phyloP scores from a whole-genome alignment of 2,888 invertebrate species.

The Sesamia inferens region DNA sequence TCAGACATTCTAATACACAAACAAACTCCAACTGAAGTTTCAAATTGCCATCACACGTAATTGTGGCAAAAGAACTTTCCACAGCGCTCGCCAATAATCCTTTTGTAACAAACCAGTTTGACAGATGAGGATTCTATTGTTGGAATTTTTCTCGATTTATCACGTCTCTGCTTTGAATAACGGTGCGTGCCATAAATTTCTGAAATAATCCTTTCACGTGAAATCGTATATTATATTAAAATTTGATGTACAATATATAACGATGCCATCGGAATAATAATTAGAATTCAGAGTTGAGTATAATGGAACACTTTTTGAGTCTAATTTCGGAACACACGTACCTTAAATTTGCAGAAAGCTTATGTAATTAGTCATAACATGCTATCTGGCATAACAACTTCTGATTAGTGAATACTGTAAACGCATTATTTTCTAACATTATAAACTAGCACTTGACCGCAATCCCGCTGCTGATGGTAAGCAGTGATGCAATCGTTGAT shows the following conservation, averaged over 20 bases:
- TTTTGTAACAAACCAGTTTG: slow-evolving; percentile 80
- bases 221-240: slow-evolving; percentile 19
- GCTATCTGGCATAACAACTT: too few species aligned
- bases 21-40: slow-evolving; percentile 20
- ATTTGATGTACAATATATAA: slow-evolving; percentile 23
- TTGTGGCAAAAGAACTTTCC: slow-evolving; percentile 65
- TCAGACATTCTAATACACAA: background rate
- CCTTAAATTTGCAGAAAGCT: too few species aligned
- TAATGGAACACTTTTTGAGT: background rate
- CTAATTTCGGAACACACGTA: too few species aligned
- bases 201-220: slow-evolving; percentile 41
- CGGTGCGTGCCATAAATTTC: slow-evolving; percentile 46
- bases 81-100: slow-evolving; percentile 76
- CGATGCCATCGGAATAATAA: slow-evolving; percentile 15
- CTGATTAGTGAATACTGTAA: too few species aligned
- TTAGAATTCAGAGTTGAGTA: background rate
- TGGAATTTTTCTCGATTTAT: slow-evolving; percentile 66
- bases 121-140: slow-evolving; percentile 77
- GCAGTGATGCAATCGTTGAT: too few species aligned
- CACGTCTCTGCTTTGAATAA: slow-evolving; percentile 61
- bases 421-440: too few species aligned
- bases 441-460: too few species aligned
- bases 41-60: slow-evolving; percentile 65
- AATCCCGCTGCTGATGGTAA: too few species aligned
- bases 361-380: too few species aligned